phyloP scores from a whole-genome alignment of 2,888 invertebrate species.

The Lobophora halterata region DNA sequence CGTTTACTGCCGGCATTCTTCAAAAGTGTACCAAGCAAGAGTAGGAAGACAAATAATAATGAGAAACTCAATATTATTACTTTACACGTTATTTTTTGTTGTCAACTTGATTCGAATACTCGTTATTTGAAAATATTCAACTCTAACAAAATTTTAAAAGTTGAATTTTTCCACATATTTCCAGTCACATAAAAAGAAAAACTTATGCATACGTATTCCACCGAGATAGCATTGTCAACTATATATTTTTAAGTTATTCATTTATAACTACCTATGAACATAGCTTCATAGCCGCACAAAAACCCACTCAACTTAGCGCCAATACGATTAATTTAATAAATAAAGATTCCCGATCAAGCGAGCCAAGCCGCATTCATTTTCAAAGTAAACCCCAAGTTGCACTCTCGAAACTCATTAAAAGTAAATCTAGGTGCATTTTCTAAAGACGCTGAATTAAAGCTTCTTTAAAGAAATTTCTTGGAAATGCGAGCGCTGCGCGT shows the following conservation, averaged over 20 bases:
- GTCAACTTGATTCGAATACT: no score
- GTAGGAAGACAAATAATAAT: background rate
- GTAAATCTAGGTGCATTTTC: conserved; percentile 76
- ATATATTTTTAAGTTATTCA: no score
- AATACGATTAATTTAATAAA: conserved; percentile 40
- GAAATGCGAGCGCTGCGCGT: conserved; percentile 65
- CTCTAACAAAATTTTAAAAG: no score
- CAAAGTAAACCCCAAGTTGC: conserved; percentile 72
- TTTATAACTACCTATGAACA: no score
- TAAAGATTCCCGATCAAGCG: conserved; percentile 42
- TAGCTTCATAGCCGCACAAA: background rate
- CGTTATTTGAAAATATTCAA: no score
- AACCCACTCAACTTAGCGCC: conserved; percentile 16
- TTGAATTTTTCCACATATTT: no score
- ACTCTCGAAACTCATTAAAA: conserved; percentile 78
- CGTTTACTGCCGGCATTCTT: conserved; percentile 38
- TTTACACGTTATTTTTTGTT: no score
- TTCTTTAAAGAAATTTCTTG: conserved; percentile 72
- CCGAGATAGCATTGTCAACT: no score
- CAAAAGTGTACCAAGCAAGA: conserved; percentile 15
- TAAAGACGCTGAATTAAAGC: conserved; percentile 75
- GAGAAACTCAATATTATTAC: no score
- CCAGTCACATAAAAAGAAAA: no score
- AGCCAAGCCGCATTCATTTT: conserved; percentile 63
- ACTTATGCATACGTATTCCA: no score